Conservation (phyloP, 1,140 invertebrate species). For the Acromyrmex charruanus region DNA sequence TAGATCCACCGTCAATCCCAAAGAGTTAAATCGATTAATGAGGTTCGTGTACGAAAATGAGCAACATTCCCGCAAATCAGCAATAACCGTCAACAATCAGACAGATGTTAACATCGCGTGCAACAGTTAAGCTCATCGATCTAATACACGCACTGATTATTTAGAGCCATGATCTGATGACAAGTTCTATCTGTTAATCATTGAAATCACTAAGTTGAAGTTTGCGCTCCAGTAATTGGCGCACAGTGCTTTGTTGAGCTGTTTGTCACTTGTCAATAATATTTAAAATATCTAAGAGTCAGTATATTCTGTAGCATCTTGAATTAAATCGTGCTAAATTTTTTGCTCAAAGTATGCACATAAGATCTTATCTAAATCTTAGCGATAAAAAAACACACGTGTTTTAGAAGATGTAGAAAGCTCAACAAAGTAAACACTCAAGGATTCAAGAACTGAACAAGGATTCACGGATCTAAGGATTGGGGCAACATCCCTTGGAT, state of each 20-base stretch:
- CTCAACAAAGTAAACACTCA: not conserved
- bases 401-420: slow-evolving; percentile 9
- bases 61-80: not conserved
- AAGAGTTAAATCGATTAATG: not conserved
- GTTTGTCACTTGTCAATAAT: not conserved
- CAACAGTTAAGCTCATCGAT: slow-evolving; percentile 19
- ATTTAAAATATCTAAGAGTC: not conserved
- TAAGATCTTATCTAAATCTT: not conserved
- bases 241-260: not conserved
- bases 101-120: slow-evolving; percentile 49
- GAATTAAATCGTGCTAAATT: not conserved
- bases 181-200: slow-evolving; percentile 13
- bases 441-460: slow-evolving; percentile 33
- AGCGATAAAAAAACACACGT: not conserved
- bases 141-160: slow-evolving; percentile 18
- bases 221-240: not conserved
- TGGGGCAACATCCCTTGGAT: slow-evolving; percentile 25
- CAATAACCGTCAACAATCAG: not conserved
- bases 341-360: slow-evolving; percentile 10
- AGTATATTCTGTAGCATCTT: not conserved
- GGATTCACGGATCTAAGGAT: slow-evolving; percentile 38
- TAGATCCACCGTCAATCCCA: no score
- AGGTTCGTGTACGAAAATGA: slow-evolving; percentile 2
- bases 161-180: slow-evolving; percentile 14
- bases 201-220: not conserved